Evolutionary conservation across 2,797 vertebrate genomes (phyloP).

Genomic region (Dendrocincla fuliginosa): DNA sequence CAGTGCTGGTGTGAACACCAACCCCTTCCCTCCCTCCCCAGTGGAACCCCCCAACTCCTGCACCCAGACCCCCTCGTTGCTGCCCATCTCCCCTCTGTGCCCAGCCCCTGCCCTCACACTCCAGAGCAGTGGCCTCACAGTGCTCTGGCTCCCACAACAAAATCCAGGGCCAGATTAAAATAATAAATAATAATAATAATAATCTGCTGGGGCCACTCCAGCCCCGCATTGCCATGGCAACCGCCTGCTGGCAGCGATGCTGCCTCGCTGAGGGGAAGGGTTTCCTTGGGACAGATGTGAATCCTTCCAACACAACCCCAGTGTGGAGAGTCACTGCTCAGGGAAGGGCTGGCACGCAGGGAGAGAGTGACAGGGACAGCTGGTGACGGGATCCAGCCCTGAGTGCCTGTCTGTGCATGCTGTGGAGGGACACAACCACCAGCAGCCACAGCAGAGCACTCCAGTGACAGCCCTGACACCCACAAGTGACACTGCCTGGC

Average conservation of each 20-base stretch:
- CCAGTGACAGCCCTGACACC: not conserved
- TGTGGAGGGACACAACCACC: not conserved
- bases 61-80: not conserved
- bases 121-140: not conserved
- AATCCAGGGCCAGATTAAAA: not conserved
- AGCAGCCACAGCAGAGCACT: not conserved
- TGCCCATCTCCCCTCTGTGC: accelerated
- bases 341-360: not conserved
- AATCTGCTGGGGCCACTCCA: not conserved
- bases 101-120: accelerated
- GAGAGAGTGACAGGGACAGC: not conserved
- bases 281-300: not conserved
- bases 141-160: accelerated
- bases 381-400: not conserved
- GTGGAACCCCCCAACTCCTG: accelerated
- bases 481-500: not conserved
- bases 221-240: not conserved
- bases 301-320: not conserved
- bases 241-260: not conserved
- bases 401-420: accelerated
- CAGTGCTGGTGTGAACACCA: not conserved
- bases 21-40: not conserved
- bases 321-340: accelerated
- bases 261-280: not conserved
- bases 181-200: not conserved